Percentiles rank a stretch among this genome's conserved stretches.
Evolutionary conservation across 2,888 invertebrate genomes (phyloP).

Genomic region (Drosophila falleni): DNA sequence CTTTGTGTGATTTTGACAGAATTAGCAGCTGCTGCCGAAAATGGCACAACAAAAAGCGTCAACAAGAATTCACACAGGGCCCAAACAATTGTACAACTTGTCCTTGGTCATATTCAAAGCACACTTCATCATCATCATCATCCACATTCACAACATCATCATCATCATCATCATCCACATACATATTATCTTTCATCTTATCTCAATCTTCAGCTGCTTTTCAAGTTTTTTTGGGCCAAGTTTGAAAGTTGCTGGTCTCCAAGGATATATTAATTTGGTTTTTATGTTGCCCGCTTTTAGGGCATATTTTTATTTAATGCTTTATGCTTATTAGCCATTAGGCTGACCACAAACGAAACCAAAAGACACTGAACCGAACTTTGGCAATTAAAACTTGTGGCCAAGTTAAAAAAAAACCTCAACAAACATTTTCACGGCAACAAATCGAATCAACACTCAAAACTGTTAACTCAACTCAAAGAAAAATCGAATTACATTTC

Average conservation of each 20-base stretch:
- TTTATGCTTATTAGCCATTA: slow-evolving; percentile 78
- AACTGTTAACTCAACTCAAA: slow-evolving; percentile 1
- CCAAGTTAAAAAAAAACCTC: slow-evolving; percentile 25
- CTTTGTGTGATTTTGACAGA: slow-evolving; percentile 79
- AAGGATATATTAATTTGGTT: slow-evolving; percentile 80
- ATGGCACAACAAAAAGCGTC: slow-evolving; percentile 62
- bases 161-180: slow-evolving; percentile 10
- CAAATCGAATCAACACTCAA: slow-evolving; percentile 13
- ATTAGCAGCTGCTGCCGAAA: slow-evolving; percentile 78
- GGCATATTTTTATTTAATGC: slow-evolving; percentile 46
- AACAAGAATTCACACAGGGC: slow-evolving; percentile 9
- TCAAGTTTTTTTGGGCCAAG: slow-evolving; percentile 9
- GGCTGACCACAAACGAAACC: slow-evolving; percentile 44
- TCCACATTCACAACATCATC: not conserved
- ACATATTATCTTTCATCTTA: slow-evolving; percentile 9
- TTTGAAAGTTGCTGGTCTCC: slow-evolving; percentile 60
- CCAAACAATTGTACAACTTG: slow-evolving; percentile 40
- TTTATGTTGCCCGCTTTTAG: slow-evolving; percentile 70
- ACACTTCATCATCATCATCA: slow-evolving; percentile 15
- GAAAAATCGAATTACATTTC: not conserved
- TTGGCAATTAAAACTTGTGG: slow-evolving; percentile 73
- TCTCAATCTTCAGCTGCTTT: not conserved
- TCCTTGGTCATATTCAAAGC: slow-evolving; percentile 33
- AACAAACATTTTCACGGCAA: not conserved
- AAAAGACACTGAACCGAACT: slow-evolving; percentile 29